Evolutionary conservation across 2,113 vertebrate species (phyloP).

Genomic region (Vulpes lagopus): DNA sequence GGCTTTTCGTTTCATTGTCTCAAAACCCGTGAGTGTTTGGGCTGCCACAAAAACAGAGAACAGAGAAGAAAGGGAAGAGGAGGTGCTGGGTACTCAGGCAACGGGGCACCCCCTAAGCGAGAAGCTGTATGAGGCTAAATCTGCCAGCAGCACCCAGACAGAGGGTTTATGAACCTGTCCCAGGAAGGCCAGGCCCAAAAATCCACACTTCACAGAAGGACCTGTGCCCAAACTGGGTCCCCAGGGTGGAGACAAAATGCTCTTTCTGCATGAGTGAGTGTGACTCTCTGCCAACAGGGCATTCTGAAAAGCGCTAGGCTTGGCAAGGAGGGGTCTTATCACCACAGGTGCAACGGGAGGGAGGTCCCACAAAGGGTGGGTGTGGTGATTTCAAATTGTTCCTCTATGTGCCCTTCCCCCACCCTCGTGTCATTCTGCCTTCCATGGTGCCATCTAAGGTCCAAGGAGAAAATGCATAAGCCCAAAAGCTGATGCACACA

Average conservation of each 20-base stretch:
- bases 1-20: background rate
- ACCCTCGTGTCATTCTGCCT: background rate
- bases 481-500: background rate
- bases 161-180: background rate
- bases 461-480: background rate
- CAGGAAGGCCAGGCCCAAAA: background rate
- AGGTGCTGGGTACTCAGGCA: background rate
- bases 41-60: background rate
- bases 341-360: background rate
- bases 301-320: background rate
- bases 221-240: background rate
- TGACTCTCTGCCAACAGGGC: no score
- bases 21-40: no score
- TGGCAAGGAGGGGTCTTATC: background rate
- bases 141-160: background rate
- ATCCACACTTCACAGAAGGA: background rate
- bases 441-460: background rate
- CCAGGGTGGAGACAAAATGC: background rate
- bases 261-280: background rate
- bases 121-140: background rate
- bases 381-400: background rate
- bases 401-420: background rate
- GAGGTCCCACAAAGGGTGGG: accelerated
- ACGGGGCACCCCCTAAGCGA: background rate
- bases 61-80: background rate